Conservation (phyloP, 1,140 invertebrate genomes). For the Anastrepha obliqua region DNA sequence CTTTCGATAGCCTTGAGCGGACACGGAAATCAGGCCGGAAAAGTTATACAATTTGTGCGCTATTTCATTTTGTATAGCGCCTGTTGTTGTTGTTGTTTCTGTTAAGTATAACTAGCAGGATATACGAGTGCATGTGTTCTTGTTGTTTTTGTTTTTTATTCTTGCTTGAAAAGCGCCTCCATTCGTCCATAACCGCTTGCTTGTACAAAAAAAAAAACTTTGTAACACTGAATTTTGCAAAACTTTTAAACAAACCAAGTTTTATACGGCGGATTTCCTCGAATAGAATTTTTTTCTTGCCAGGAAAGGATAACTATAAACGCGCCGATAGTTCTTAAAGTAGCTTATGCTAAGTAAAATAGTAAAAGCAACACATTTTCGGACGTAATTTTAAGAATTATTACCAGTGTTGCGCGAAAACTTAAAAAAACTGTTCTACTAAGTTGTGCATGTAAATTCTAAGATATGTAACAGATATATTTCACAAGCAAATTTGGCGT, state of each 20-base stretch:
- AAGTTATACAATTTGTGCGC: slow-evolving; percentile 41
- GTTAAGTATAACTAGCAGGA: background rate
- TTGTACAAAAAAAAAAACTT: background rate
- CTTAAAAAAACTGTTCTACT: no score
- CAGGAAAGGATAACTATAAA: no score
- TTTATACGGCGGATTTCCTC: slow-evolving; percentile 3
- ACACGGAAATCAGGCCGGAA: slow-evolving; percentile 28
- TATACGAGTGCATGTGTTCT: background rate
- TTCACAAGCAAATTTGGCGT: no score
- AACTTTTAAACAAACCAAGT: slow-evolving; percentile 1
- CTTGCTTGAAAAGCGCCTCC: background rate
- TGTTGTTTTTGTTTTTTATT: background rate
- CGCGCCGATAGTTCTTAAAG: no score
- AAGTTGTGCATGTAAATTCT: no score
- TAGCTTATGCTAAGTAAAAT: no score
- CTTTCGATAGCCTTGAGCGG: slow-evolving; percentile 40
- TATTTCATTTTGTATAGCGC: background rate
- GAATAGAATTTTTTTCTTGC: background rate
- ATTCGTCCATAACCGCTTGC: slow-evolving; percentile 4
- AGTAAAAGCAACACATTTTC: no score
- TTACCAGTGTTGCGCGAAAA: no score
- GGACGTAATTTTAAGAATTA: no score
- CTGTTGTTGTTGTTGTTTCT: background rate
- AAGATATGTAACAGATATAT: no score
- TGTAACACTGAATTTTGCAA: background rate